A percentile compares a stretch with the other conserved stretches of the same genome.
Evolutionary conservation across 2,113 vertebrate species (phyloP).

Genomic region (Mus pahari): DNA sequence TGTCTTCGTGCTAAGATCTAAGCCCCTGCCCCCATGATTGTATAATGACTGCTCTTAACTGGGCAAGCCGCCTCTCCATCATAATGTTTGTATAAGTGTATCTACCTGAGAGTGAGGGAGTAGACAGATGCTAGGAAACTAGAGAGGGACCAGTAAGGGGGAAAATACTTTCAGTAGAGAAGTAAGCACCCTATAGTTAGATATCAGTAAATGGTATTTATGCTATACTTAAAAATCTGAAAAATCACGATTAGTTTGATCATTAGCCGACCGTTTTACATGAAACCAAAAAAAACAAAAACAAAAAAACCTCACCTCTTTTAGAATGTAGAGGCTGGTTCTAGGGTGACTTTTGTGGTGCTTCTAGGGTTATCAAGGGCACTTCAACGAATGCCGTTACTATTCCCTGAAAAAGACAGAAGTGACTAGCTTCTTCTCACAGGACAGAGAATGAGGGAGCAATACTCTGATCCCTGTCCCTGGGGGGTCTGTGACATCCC

Average conservation of each 20-base stretch:
- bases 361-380: background rate
- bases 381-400: background rate
- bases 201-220: background rate
- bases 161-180: background rate
- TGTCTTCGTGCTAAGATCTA: background rate
- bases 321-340: background rate
- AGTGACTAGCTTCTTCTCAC: background rate
- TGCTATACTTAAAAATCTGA: background rate
- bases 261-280: background rate
- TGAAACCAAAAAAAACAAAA: background rate
- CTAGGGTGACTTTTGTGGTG: background rate
- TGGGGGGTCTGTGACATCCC: background rate
- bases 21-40: background rate
- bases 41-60: background rate
- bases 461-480: background rate
- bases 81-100: background rate
- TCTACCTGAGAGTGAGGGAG: background rate
- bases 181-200: background rate
- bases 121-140: background rate
- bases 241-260: background rate
- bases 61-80: background rate
- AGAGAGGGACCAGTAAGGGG: background rate
- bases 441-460: background rate
- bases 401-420: background rate
- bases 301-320: no score